phyloP scores from a whole-genome alignment of 1,140 invertebrate genomes.

The Bombus confusus region DNA sequence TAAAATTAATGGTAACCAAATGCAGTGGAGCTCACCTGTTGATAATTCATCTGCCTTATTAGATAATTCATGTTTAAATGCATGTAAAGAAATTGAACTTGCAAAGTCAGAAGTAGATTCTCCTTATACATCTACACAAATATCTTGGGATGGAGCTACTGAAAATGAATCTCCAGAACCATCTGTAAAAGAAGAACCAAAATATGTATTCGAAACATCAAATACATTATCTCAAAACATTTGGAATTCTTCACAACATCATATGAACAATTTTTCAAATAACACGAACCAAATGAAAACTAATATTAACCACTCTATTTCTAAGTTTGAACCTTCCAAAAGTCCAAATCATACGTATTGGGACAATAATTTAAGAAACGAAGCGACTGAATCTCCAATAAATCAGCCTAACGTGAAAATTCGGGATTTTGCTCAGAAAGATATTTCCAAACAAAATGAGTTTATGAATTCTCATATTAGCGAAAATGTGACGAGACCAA shows the following conservation, averaged over 20 bases:
- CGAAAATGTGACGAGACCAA: conserved; percentile 83
- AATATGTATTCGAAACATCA: conserved; percentile 17
- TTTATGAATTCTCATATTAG: conserved; percentile 42
- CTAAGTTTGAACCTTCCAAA: conserved; percentile 6
- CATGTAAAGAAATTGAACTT: conserved; percentile 10
- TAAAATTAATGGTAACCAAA: conserved; percentile 46
- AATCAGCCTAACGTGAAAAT: conserved; percentile 23
- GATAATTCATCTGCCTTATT: background rate
- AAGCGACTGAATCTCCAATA: conserved; percentile 3
- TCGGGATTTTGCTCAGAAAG: background rate
- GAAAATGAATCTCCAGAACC: conserved; percentile 42
- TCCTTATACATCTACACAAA: conserved; percentile 4
- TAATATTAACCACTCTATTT: conserved; percentile 1
- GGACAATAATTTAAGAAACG: conserved; percentile 18
- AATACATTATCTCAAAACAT: conserved; percentile 2
- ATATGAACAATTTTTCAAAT: conserved; percentile 24
- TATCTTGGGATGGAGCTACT: conserved; percentile 27
- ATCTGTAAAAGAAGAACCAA: conserved; percentile 25
- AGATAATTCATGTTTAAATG: conserved; percentile 7
- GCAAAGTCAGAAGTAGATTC: conserved; percentile 9
- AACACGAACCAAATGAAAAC: conserved; percentile 9
- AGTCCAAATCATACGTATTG: background rate
- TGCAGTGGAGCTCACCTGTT: conserved; percentile 41
- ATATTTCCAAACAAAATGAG: conserved; percentile 8
- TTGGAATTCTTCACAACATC: conserved; percentile 39